Conservation (phyloP, 1,140 invertebrate species). For the Stratiolaelaps scimitus region DNA sequence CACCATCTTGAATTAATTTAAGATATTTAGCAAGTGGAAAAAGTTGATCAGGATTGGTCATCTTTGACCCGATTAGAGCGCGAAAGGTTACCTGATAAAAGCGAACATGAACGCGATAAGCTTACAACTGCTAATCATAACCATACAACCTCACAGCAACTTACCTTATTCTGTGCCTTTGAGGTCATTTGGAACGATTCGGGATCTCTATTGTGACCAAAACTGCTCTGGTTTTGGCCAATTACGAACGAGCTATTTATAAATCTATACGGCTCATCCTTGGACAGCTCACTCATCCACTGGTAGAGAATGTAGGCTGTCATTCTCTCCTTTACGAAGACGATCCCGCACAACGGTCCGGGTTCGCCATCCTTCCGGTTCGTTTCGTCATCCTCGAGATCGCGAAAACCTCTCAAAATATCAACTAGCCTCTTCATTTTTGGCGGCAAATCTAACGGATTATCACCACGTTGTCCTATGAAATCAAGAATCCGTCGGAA, state of each 20-base stretch:
- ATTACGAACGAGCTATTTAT: conserved; percentile 56
- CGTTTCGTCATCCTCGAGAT: no score
- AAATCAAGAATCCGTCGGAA: neutral
- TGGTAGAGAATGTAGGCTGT: conserved; percentile 71
- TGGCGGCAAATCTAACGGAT: conserved; percentile 3
- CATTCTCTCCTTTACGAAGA: conserved; percentile 67
- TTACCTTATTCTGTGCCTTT: conserved; percentile 4
- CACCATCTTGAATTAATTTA: no score
- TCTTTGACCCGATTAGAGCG: no score
- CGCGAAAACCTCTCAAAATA: neutral
- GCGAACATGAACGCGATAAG: no score
- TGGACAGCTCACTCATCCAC: conserved; percentile 50
- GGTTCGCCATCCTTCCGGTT: no score
- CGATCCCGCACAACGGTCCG: conserved; percentile 66
- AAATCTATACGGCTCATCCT: conserved; percentile 43
- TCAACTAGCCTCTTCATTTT: neutral
- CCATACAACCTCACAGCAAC: no score
- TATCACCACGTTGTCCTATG: neutral
- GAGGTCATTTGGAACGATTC: neutral
- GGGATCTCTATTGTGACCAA: neutral
- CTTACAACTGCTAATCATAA: no score
- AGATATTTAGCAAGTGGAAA: no score
- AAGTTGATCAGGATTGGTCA: no score
- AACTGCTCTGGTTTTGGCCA: conserved; percentile 40
- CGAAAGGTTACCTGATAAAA: no score